Evolutionary conservation across 2,888 invertebrate genomes (phyloP).

Genomic region (Lepeophtheirus nordmannii): DNA sequence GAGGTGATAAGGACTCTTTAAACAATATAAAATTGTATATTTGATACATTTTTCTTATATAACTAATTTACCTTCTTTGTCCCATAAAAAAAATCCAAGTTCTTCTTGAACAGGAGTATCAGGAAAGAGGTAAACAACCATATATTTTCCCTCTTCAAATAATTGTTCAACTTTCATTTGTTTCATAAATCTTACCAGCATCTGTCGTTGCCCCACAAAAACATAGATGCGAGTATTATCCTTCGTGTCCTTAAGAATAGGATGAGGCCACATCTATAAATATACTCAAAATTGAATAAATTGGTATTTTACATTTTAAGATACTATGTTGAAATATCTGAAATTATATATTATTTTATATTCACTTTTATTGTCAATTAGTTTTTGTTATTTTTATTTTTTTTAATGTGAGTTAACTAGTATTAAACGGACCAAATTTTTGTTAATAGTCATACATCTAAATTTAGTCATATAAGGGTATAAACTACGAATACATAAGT

Average conservation of each 20-base stretch:
- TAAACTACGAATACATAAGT: no score
- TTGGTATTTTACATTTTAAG: no score
- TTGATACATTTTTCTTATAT: not conserved
- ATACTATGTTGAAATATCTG: no score
- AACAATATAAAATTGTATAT: not conserved
- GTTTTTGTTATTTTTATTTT: no score
- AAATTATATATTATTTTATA: no score
- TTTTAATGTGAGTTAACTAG: no score
- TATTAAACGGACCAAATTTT: no score
- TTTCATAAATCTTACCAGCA: constrained; percentile 17
- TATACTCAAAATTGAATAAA: not conserved
- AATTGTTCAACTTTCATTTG: constrained; percentile 22
- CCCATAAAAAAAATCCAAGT: constrained; percentile 18
- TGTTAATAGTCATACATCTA: no score
- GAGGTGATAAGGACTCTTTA: not conserved
- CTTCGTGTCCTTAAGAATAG: constrained; percentile 16
- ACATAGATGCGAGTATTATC: constrained; percentile 21
- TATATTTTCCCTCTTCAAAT: constrained; percentile 23
- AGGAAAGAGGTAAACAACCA: constrained; percentile 18
- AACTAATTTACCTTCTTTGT: constrained; percentile 5
- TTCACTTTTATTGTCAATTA: no score
- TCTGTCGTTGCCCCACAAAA: constrained; percentile 13
- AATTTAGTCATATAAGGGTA: no score
- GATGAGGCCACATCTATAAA: constrained; percentile 16
- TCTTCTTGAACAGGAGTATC: constrained; percentile 9